Conservation (phyloP, 2,888 invertebrate species). For the Abscondita cerata region DNA sequence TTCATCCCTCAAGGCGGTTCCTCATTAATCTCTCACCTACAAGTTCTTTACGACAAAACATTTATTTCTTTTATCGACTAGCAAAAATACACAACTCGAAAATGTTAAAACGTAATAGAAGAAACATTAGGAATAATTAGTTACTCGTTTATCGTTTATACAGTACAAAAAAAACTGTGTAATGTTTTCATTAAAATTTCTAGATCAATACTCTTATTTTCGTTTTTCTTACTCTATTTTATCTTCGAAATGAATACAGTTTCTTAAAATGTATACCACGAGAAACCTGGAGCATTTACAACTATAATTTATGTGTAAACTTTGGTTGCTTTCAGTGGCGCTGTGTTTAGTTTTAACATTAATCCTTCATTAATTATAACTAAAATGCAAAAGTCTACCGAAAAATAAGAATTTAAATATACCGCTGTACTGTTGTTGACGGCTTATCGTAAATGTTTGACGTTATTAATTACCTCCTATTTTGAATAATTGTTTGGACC, state of each 20-base stretch:
- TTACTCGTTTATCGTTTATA: not conserved
- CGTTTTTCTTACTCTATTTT: too few relatives aligned
- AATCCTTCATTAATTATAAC: conserved; percentile 8
- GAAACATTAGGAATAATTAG: not conserved
- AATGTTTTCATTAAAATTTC: too few relatives aligned
- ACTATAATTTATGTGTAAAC: conserved; percentile 9
- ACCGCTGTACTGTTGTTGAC: conserved; percentile 4
- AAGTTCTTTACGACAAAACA: conserved; percentile 11
- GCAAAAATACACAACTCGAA: conserved; percentile 3
- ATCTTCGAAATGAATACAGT: too few relatives aligned
- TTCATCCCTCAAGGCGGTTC: conserved; percentile 9
- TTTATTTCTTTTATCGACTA: conserved; percentile 9
- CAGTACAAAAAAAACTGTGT: too few relatives aligned
- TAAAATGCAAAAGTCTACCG: conserved; percentile 5
- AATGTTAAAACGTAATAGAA: not conserved
- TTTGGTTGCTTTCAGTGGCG: conserved; percentile 1
- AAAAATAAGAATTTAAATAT: conserved; percentile 10
- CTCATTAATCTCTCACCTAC: conserved; percentile 10
- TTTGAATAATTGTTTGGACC: not conserved
- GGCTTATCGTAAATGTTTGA: conserved; percentile 1
- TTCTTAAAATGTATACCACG: not conserved
- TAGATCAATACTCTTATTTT: too few relatives aligned
- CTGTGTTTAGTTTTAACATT: conserved; percentile 6
- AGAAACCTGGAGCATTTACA: conserved; percentile 5
- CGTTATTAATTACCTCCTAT: conserved; percentile 4